A percentile compares a stretch with the other conserved stretches of the same genome.
These are phyloP conservation scores for Thereva unica DNA, from an alignment of 2,888 invertebrate genomes.

Conservation along the genomic window DNA sequence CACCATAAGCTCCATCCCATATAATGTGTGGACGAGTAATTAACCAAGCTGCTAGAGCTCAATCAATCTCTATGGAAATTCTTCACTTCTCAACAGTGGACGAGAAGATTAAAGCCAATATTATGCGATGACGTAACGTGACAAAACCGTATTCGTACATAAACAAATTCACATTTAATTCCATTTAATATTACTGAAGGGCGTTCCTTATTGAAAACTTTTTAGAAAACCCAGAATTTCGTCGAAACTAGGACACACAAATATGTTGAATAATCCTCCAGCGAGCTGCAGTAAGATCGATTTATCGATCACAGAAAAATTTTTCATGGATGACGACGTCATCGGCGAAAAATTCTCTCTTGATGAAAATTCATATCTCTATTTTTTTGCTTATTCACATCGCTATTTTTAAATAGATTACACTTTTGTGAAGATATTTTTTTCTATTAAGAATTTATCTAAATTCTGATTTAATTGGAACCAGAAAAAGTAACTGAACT, in stretches of 20 bases:
- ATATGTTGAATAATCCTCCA: background rate
- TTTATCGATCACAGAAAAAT: conserved; percentile 33
- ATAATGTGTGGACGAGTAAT: too few relatives aligned
- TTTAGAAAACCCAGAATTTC: too few relatives aligned
- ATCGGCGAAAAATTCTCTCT: conserved; percentile 19
- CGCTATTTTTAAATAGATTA: conserved; percentile 17
- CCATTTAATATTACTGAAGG: background rate
- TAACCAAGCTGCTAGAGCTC: background rate
- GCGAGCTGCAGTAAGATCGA: conserved; percentile 16
- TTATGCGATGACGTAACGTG: conserved; percentile 27
- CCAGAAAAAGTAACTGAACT: background rate
- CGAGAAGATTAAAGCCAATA: conserved; percentile 17
- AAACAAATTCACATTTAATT: conserved; percentile 6
- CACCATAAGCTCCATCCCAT: too few relatives aligned
- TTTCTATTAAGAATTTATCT: background rate
- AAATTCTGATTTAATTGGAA: conserved; percentile 8
- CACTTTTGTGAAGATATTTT: background rate
- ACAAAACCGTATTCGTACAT: conserved; percentile 11
- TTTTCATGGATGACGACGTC: conserved; percentile 33
- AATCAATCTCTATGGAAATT: background rate
- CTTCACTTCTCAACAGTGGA: background rate
- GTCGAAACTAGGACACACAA: conserved; percentile 14
- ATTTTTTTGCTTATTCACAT: conserved; percentile 1
- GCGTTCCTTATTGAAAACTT: too few relatives aligned
- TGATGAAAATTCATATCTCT: background rate